phyloP scores from a whole-genome alignment of 2,888 invertebrate species.

The Diadegma fenestrale region DNA sequence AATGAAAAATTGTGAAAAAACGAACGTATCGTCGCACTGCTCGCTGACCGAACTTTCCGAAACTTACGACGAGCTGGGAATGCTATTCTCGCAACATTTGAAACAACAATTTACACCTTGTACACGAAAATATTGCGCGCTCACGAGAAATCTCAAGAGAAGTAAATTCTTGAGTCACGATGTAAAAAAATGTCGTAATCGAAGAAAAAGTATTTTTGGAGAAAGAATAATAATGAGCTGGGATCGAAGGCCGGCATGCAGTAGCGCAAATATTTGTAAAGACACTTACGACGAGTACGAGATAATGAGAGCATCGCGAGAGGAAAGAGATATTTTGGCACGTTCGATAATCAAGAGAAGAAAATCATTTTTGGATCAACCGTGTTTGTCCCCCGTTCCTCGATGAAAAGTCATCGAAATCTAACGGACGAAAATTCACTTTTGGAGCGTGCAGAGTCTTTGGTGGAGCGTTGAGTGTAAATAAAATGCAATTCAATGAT shows the following conservation, averaged over 20 bases:
- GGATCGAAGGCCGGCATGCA: slow-evolving; percentile 71
- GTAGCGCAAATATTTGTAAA: slow-evolving; percentile 72
- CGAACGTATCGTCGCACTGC: neutral
- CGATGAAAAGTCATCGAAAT: slow-evolving; percentile 26
- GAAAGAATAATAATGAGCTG: slow-evolving; percentile 36
- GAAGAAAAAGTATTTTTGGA: slow-evolving; percentile 27
- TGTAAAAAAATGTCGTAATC: slow-evolving; percentile 68
- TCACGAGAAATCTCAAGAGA: slow-evolving; percentile 69
- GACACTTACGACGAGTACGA: slow-evolving; percentile 75
- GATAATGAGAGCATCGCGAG: slow-evolving; percentile 67
- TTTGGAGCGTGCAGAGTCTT: neutral
- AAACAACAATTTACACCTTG: slow-evolving; percentile 71
- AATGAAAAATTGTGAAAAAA: slow-evolving; percentile 7
- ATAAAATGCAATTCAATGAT: slow-evolving; percentile 24
- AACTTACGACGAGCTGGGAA: slow-evolving; percentile 73
- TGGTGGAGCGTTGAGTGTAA: neutral
- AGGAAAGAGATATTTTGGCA: slow-evolving; percentile 64
- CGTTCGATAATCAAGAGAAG: slow-evolving; percentile 70
- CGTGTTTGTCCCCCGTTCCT: slow-evolving; percentile 59
- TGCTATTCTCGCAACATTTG: slow-evolving; percentile 73
- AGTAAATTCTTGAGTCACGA: slow-evolving; percentile 62
- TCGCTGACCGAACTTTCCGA: slow-evolving; percentile 63
- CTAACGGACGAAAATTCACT: neutral
- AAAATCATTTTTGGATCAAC: slow-evolving; percentile 72
- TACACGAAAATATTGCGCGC: slow-evolving; percentile 70